Base-by-base conservation (phyloP, 2,888 invertebrate species). In the Harmothoe impar region DNA sequence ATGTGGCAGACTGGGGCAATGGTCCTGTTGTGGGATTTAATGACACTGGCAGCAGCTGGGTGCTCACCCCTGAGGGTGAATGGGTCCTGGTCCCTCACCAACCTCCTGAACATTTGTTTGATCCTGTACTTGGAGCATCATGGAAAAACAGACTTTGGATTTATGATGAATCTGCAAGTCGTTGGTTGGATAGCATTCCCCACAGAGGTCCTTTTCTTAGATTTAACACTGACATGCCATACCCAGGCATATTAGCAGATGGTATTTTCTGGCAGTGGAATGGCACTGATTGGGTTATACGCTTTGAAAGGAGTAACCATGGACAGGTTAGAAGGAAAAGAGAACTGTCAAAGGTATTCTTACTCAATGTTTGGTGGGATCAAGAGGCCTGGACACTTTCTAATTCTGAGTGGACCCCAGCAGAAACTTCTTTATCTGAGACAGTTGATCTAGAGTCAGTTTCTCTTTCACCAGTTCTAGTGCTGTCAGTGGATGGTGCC, bases 101-200 rank as follows among this genome's bases (percentile, higher is more conserved):
- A 29, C 52, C 84, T 84, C 84, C 52, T 84, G 20, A 35, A 33
- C 81, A 81, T 35, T 35, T 86, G 0, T 86, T 86, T 86, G 54
- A 86, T 56, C 86, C 52, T 29, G n/a, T 25, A n/a, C 86, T 86
- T 25, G 52, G 86, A 1, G 86, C 86, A 23, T 86, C 86, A 23
- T 86, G 86, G 86, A n/a, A 29, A 29, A n/a, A 86, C 20, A 20
- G 17, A 20, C 52, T 86, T 31, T 86, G 86, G 86, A 33, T 86
- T 10, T 86, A 54, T 54, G 52, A 86, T 23, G 29, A n/a, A 17
- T 52, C 86, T n/a, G 12, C 10, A 10, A 56, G 29, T 10, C 15
- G 10, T 7, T 86, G 86, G 86, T 23, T 54, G 10, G 52, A 86
- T 25, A 86, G 54, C 33, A 3, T 33, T 31, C 7, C 23, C 25